Conservation (phyloP, 2,888 invertebrate genomes). For the Philonicus albiceps region DNA sequence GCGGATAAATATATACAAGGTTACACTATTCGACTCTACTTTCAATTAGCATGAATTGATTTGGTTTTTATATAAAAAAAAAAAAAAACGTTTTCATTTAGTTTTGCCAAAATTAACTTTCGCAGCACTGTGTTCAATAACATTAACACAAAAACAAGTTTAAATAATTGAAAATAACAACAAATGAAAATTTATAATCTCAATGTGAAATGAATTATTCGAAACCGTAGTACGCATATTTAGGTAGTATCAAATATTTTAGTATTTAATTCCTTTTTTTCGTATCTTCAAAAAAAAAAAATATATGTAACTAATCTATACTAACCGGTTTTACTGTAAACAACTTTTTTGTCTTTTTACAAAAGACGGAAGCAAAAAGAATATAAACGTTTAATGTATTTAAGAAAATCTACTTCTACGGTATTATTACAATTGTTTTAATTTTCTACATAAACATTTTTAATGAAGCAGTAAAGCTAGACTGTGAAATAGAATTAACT, state of each 20-base stretch:
- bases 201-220: not conserved
- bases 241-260: not conserved
- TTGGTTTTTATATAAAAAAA: slow-evolving; percentile 27
- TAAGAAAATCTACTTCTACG: no score
- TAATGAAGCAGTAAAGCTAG: no score
- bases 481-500: no score
- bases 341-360: not conserved
- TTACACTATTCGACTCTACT: slow-evolving; percentile 49
- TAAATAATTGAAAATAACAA: not conserved
- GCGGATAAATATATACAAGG: slow-evolving; percentile 45
- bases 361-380: not conserved
- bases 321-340: not conserved
- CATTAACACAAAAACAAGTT: not conserved
- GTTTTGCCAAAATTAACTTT: slow-evolving; percentile 41
- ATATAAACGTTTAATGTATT: no score
- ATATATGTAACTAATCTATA: not conserved
- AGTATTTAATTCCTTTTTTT: not conserved
- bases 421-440: no score
- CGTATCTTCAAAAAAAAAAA: not conserved
- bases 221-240: not conserved
- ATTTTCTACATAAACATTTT: no score
- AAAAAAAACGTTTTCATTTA: slow-evolving; percentile 30
- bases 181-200: not conserved
- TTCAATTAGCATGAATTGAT: slow-evolving; percentile 51
- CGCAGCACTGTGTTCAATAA: slow-evolving; percentile 4